Evolutionary conservation across 2,113 vertebrate species (phyloP), one percentile per base, ranked within the genome.

Genomic region (Xyliphius kryptos): DNA sequence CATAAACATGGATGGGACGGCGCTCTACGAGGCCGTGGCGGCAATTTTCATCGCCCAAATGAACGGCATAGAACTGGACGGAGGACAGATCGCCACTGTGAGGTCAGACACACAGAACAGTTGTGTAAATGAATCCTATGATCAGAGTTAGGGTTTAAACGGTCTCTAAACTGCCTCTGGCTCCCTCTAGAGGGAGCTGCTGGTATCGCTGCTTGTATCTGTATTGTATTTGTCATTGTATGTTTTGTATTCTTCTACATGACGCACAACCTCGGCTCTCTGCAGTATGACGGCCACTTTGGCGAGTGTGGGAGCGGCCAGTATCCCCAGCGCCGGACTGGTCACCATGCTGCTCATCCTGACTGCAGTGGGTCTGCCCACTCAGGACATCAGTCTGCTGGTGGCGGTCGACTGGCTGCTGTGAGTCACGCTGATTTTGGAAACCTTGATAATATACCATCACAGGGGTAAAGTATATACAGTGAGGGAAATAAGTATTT

Each of bases 1-100:
- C 66, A 89, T 91, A 47, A 91, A 91, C 69, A 91, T 91, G 90
- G 89, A 91, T 21, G 90, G 89, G 63, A 91, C 88, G 0, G 90
- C 89, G 0, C 81, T 91, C 21, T 91, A 91, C 7, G 89, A 91
- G 74, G 89, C 90, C 0, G 89, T 91, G 79, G 90, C 89, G 0
- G 90, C 89, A 80, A 91, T 91, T 75, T 91, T 91, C 43, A 91
- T 91, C 2, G 89, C 90, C 26, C 89, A 91, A 74, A 91, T 91
- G 90, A 91, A 91, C 12, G 87, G 74, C 73, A 86, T 91, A 38
- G 2, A 55, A 4, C 79, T 91, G 66, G 90, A 91, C 1, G 54
- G 71, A 2, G 90, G 90, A 16, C 89, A 91, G 79, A 91, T 91
- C 20, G 2, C 87, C 21, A 90, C 89, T 1, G 88, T 91, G 67